These are phyloP conservation scores for Coendou prehensilis DNA, from an alignment of 2,797 vertebrate genomes.

Conservation along the genomic window DNA sequence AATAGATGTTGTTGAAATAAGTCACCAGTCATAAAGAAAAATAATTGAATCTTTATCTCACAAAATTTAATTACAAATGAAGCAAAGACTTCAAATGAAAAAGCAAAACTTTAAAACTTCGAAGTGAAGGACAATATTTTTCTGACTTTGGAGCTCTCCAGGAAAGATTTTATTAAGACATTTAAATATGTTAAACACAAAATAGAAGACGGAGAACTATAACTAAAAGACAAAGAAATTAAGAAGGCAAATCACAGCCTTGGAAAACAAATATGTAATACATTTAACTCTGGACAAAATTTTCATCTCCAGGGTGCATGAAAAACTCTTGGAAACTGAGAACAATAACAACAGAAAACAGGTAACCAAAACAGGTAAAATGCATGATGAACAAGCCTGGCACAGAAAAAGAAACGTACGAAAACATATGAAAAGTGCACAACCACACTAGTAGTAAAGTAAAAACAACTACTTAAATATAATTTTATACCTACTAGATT, in stretches of 20 bases:
- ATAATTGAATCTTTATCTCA: neutral
- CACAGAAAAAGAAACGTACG: neutral
- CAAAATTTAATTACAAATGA: neutral
- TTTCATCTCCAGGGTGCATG: neutral
- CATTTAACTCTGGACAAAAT: neutral
- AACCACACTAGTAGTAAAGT: neutral
- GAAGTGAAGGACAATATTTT: neutral
- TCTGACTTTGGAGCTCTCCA: neutral
- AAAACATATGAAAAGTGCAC: neutral
- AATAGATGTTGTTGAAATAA: neutral
- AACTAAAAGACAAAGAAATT: neutral
- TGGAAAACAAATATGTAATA: neutral
- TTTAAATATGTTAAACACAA: neutral
- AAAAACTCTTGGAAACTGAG: neutral
- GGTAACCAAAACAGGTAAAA: neutral
- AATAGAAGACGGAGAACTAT: neutral
- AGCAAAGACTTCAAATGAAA: constrained; percentile 4
- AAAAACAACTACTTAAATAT: neutral
- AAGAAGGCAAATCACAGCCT: neutral
- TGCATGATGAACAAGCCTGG: neutral
- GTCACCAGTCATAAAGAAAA: neutral
- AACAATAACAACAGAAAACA: neutral
- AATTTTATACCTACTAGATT: neutral
- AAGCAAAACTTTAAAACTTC: neutral
- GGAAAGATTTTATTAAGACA: neutral